Base-by-base conservation (phyloP, 2,888 invertebrate genomes). In the Microchrysa polita region DNA sequence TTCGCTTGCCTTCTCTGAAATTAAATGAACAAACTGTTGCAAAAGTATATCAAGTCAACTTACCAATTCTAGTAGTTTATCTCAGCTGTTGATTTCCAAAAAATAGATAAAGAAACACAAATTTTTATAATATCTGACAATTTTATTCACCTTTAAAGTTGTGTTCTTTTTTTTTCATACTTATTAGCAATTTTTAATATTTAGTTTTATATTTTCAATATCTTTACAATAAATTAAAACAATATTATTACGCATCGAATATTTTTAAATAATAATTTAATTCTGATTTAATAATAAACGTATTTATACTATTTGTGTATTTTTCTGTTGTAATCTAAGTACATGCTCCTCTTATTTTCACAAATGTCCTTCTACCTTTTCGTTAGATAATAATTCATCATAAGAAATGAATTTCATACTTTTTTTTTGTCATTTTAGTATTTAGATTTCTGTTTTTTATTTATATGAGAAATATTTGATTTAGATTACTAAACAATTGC, bases 181-280 rank as follows among this genome's bases (percentile, higher is more conserved):
- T 18, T n/a, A 65, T 65, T 65, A 48, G 18, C 22, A 65, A 65
- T 48, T 61, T 65, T 48, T 20, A 61, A 61, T 61, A n/a, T 40
- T 42, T 20, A 40, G 61, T 27, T n/a, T 59, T 61, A 20, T 61
- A n/a, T 52, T n/a, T 52, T 52, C 27, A 9, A 20, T 65, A n/a
- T 52, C 53, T 69, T 52, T 55, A 69, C 55, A 69, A 69, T 69
- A 69, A 69, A 69, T 55, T 34, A 69, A 55, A 69, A 69, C 69
- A 55, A 55, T 67, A 4, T 2, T 10, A 2, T 22, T 53, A 53
- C 10, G 7, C 53, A 16, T 10, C 16, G 22, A 48, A 65, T 40
- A 34, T 18, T 7, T 34, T 57, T 69, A 69, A 69, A 69, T 69
- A 69, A 69, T 69, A 55, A 69, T 57, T 69, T 69, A 67, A 34